Percentiles rank a stretch among this genome's conserved stretches.
Evolutionary conservation across 1,140 invertebrate genomes (phyloP).

Genomic region (Pogonomyrmex barbatus): DNA sequence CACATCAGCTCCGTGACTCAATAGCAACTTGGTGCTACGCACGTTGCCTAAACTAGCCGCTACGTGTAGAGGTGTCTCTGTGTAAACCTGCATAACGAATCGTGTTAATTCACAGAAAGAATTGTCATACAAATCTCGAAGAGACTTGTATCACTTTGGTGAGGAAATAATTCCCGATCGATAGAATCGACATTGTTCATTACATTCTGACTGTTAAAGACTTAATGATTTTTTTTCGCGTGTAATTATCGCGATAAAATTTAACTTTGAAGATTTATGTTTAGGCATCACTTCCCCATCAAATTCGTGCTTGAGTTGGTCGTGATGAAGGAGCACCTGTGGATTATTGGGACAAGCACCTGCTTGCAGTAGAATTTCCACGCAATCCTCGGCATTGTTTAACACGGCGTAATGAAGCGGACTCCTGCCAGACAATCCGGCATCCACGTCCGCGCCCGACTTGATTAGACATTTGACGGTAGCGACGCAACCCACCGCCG

Average conservation of each 20-base stretch:
- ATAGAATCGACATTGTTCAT: neutral
- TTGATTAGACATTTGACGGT: conserved; percentile 88
- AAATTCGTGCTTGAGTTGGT: neutral
- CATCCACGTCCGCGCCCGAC: conserved; percentile 90
- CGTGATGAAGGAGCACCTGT: conserved; percentile 86
- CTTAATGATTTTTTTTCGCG: neutral
- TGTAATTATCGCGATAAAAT: neutral
- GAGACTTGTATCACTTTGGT: conserved; percentile 1
- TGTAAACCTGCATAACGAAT: conserved; percentile 88
- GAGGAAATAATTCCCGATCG: conserved; percentile 15
- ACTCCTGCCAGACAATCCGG: conserved; percentile 88
- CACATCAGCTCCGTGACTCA: conserved; percentile 91
- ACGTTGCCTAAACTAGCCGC: conserved; percentile 91
- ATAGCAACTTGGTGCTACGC: conserved; percentile 89
- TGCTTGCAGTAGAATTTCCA: conserved; percentile 88
- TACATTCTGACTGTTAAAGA: neutral
- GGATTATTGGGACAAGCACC: conserved; percentile 92
- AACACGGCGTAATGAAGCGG: conserved; percentile 92
- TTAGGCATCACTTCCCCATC: conserved; percentile 23
- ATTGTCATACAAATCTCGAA: neutral
- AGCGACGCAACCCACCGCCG: conserved; percentile 88
- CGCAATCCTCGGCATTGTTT: conserved; percentile 89
- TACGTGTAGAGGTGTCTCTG: conserved; percentile 93
- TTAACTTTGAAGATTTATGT: neutral
- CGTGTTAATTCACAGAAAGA: neutral